These are phyloP conservation scores for Rhopalosiphum maidis DNA, from an alignment of 1,140 invertebrate species.

Conservation along the genomic window DNA sequence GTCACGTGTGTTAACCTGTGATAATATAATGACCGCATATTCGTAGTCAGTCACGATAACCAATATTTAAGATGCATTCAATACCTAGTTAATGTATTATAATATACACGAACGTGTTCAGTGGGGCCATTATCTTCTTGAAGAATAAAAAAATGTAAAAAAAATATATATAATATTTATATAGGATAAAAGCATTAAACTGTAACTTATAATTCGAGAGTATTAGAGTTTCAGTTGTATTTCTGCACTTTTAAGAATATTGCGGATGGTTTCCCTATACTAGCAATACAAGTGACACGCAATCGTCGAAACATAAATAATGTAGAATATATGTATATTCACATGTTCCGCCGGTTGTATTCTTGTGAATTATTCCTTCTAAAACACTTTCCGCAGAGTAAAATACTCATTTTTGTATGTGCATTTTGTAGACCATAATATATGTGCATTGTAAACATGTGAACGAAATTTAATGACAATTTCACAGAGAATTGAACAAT, in stretches of 20 bases:
- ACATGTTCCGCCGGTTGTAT: neutral
- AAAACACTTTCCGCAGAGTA: neutral
- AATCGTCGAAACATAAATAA: neutral
- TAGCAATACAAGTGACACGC: neutral
- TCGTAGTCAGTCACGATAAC: neutral
- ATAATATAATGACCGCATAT: neutral
- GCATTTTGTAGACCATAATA: neutral
- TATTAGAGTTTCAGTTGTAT: neutral
- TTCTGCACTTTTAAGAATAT: neutral
- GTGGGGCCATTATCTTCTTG: no score
- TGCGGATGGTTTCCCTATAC: neutral
- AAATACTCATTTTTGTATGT: neutral
- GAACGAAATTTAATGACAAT: neutral
- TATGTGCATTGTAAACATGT: neutral
- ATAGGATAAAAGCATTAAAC: neutral
- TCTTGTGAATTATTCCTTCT: neutral
- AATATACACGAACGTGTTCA: no score
- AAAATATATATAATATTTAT: no score
- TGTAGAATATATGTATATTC: neutral
- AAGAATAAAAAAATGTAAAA: no score
- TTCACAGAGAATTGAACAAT: conserved; percentile 31
- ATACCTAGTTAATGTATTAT: neutral
- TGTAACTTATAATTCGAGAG: neutral
- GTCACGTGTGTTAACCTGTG: neutral
- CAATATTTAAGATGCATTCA: neutral